Conservation (phyloP, 1,140 invertebrate species). For the Drosophila varians region DNA sequence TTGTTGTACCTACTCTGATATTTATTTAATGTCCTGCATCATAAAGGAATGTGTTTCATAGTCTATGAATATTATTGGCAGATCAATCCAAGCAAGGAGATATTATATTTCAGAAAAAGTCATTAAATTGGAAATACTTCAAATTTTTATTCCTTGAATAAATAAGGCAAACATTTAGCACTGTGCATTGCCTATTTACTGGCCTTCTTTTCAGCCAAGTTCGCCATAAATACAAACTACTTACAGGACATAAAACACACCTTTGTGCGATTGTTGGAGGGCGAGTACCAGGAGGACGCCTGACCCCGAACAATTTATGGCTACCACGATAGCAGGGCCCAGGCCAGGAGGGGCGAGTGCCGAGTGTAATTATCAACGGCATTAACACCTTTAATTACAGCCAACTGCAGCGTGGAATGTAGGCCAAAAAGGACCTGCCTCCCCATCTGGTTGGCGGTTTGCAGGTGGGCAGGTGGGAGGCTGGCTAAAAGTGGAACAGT, state of each 20-base stretch:
- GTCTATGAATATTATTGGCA: not conserved
- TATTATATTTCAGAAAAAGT: not conserved
- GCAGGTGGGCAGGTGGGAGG: not conserved
- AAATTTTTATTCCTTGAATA: too few species aligned
- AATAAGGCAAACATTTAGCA: too few species aligned
- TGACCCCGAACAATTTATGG: conserved; percentile 65
- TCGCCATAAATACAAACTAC: conserved; percentile 69
- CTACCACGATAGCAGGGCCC: conserved; percentile 51
- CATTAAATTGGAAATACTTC: too few species aligned
- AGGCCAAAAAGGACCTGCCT: conserved; percentile 46
- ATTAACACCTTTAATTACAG: conserved; percentile 78
- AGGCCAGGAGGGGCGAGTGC: not conserved
- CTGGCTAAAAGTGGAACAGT: conserved; percentile 26
- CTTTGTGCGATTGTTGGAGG: conserved; percentile 25
- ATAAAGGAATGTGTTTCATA: not conserved
- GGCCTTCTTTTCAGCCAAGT: conserved; percentile 34
- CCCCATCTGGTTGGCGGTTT: not conserved
- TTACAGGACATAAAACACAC: conserved; percentile 68
- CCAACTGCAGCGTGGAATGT: conserved; percentile 55
- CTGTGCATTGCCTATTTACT: not conserved
- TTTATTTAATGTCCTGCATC: conserved; percentile 18
- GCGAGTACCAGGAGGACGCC: conserved; percentile 26
- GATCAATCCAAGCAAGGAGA: not conserved
- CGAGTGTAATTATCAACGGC: conserved; percentile 71
- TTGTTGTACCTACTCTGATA: conserved; percentile 13